Percentiles rank a stretch among this genome's conserved stretches.
Evolutionary conservation across 1,140 invertebrate species (phyloP).

Genomic region (Hyles vespertilio): DNA sequence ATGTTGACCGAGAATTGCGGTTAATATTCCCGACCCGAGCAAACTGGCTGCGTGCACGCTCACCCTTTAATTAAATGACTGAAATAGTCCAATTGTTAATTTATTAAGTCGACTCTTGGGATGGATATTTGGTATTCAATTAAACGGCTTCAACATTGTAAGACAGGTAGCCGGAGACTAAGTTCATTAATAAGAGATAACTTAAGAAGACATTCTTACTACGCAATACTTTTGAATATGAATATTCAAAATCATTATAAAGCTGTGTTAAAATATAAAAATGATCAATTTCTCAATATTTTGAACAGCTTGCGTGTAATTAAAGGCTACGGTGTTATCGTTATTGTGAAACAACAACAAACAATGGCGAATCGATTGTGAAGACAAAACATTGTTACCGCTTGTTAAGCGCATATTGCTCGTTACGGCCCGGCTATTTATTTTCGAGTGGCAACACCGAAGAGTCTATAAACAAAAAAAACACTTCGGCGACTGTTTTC

Average conservation of each 20-base stretch:
- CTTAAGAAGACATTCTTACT: too few relatives aligned
- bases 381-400: constrained; percentile 60
- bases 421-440: constrained; percentile 68
- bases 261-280: background rate
- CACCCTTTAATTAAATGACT: constrained; percentile 73
- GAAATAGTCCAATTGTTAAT: constrained; percentile 66
- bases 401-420: constrained; percentile 69
- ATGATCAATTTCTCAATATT: too few relatives aligned
- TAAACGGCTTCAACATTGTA: constrained; percentile 9
- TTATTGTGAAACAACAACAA: constrained; percentile 35
- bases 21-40: constrained; percentile 69
- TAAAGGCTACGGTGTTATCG: constrained; percentile 20
- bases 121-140: constrained; percentile 33
- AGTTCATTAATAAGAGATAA: constrained; percentile 4
- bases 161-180: background rate
- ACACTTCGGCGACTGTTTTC: constrained; percentile 70
- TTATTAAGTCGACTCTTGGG: constrained; percentile 42
- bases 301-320: background rate
- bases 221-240: too few relatives aligned
- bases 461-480: constrained; percentile 74
- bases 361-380: constrained; percentile 50
- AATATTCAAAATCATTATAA: too few relatives aligned
- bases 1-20: constrained; percentile 74
- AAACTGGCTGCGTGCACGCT: constrained; percentile 52
- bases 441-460: constrained; percentile 72